phyloP scores from a whole-genome alignment of 2,797 vertebrate genomes.

The Eulemur albifrons region DNA sequence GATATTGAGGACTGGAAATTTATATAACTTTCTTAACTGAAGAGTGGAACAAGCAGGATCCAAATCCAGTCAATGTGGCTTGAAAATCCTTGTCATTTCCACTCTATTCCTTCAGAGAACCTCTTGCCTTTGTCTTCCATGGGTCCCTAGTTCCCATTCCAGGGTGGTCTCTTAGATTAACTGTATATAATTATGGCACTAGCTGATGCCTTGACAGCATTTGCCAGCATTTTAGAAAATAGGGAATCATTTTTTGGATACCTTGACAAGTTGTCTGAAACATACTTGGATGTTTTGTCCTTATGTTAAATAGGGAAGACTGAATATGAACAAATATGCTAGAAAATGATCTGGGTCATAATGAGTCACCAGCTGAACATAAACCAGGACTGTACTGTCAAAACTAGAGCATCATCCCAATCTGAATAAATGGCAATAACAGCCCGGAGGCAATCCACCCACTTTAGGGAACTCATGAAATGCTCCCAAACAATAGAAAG shows the following conservation, averaged over 20 bases:
- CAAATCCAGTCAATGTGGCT: not conserved
- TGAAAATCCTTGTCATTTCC: not conserved
- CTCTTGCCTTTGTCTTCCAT: not conserved
- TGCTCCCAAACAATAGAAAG: not conserved
- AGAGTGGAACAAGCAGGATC: not conserved
- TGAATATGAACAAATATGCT: slow-evolving; percentile 12
- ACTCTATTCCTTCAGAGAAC: not conserved
- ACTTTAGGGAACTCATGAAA: slow-evolving; percentile 17
- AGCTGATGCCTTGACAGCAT: not conserved
- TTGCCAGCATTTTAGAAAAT: slow-evolving; percentile 24
- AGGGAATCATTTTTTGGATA: not conserved
- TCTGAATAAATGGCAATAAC: slow-evolving; percentile 35
- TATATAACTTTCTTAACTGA: not conserved
- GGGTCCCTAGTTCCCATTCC: not conserved
- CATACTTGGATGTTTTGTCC: slow-evolving; percentile 13
- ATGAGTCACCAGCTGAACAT: slow-evolving; percentile 59
- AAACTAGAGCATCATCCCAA: not conserved
- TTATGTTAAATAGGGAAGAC: slow-evolving; percentile 45
- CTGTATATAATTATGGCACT: not conserved
- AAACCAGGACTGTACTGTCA: slow-evolving; percentile 21
- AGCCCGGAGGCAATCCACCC: slow-evolving; percentile 30
- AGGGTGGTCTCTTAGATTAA: not conserved
- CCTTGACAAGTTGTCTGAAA: slow-evolving; percentile 28
- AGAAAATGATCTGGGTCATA: slow-evolving; percentile 62
- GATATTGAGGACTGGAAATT: not conserved